These are phyloP conservation scores for Esperia sulphurella DNA, from an alignment of 2,888 invertebrate species.

Conservation along the genomic window DNA sequence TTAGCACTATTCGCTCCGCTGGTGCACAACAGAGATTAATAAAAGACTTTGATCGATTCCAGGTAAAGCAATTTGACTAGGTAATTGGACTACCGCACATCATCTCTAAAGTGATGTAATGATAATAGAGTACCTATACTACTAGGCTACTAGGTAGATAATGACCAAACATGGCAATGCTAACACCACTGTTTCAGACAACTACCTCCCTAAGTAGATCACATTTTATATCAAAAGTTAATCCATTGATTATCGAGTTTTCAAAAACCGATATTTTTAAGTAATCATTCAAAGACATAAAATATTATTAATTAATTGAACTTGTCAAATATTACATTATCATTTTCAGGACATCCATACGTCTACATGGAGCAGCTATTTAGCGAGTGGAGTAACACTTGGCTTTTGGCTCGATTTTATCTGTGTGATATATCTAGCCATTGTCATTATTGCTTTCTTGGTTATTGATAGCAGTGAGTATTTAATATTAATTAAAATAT, in stretches of 20 bases:
- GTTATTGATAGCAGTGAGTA: conserved; percentile 74
- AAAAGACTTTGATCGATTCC: conserved; percentile 86
- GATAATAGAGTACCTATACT: too few relatives aligned
- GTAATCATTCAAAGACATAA: too few relatives aligned
- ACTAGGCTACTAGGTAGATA: too few relatives aligned
- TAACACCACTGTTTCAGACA: too few relatives aligned
- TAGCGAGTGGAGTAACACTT: conserved; percentile 84
- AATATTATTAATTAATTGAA: not conserved
- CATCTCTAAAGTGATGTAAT: too few relatives aligned
- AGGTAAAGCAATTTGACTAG: conserved; percentile 66
- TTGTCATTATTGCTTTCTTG: conserved; percentile 85
- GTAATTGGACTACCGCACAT: too few relatives aligned
- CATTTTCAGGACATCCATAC: conserved; percentile 82
- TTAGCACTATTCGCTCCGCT: conserved; percentile 91
- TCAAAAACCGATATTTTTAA: too few relatives aligned
- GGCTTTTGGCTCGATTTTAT: conserved; percentile 89
- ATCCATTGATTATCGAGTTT: not conserved
- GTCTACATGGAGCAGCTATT: conserved; percentile 85
- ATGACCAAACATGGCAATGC: too few relatives aligned
- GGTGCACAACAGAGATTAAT: conserved; percentile 86
- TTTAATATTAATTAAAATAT: not conserved
- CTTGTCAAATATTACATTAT: too few relatives aligned
- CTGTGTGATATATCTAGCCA: conserved; percentile 83
- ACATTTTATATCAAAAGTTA: too few relatives aligned
- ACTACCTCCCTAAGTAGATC: too few relatives aligned